Percentiles rank a stretch among this genome's conserved stretches.
Conservation (phyloP, 2,113 vertebrate species). For the Himantopus leucocephalus region DNA sequence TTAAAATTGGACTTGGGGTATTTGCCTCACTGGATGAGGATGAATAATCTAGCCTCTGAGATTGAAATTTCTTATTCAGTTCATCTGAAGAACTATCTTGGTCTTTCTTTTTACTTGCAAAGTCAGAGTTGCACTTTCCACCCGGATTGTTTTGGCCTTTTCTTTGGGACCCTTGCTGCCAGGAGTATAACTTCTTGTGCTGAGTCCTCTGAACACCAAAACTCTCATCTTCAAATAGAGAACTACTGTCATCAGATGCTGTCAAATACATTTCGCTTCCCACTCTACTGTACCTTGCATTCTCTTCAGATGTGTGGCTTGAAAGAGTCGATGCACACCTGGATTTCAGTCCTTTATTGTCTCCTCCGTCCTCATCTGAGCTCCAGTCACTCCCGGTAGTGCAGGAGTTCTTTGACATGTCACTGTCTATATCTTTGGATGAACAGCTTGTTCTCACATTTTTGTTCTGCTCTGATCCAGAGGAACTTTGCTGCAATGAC, state of each 20-base stretch:
- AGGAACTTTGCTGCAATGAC: conserved; percentile 43
- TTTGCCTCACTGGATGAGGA: conserved; percentile 85
- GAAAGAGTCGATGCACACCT: conserved; percentile 77
- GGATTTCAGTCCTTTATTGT: conserved; percentile 62
- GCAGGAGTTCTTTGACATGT: conserved; percentile 68
- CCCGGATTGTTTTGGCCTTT: conserved; percentile 61
- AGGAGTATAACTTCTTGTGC: conserved; percentile 71
- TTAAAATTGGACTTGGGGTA: conserved; percentile 78
- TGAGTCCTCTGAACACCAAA: conserved; percentile 74
- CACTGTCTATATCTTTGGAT: conserved; percentile 53
- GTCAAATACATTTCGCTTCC: conserved; percentile 88
- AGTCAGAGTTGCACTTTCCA: conserved; percentile 63
- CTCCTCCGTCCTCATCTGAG: conserved; percentile 77
- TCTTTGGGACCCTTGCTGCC: conserved; percentile 75
- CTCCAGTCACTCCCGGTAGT: conserved; percentile 77
- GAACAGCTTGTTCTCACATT: conserved; percentile 49
- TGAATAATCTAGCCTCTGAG: conserved; percentile 86
- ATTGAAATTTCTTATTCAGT: conserved; percentile 88
- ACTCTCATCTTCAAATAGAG: conserved; percentile 88
- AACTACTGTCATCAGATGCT: conserved; percentile 92
- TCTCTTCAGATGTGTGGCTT: conserved; percentile 80
- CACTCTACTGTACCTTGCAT: conserved; percentile 71
- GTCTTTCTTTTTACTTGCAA: conserved; percentile 69
- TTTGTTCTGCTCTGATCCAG: conserved; percentile 53
- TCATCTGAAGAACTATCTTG: conserved; percentile 85